Percentiles rank a stretch among this genome's conserved stretches.
phyloP scores from a whole-genome alignment of 2,797 vertebrate species.

The Xenops minutus region DNA sequence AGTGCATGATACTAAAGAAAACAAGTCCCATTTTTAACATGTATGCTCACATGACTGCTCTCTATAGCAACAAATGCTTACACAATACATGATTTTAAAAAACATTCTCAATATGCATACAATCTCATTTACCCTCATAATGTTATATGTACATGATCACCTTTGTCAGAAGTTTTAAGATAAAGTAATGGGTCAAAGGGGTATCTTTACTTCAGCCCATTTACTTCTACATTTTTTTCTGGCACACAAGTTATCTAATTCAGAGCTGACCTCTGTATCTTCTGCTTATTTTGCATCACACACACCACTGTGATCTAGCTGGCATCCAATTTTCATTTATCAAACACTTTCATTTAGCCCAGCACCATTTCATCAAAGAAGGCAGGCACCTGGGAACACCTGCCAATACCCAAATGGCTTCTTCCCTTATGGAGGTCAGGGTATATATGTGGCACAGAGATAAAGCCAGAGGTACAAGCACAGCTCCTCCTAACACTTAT shows the following conservation, averaged over 20 bases:
- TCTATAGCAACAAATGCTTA: background rate
- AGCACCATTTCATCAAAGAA: background rate
- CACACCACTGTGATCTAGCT: background rate
- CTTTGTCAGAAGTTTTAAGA: background rate
- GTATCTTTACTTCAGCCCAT: background rate
- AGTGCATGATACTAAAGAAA: background rate
- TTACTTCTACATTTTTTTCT: background rate
- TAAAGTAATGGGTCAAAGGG: background rate
- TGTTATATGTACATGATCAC: background rate
- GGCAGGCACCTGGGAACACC: background rate
- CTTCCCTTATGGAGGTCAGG: background rate
- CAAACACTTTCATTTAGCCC: background rate
- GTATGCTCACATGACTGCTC: background rate
- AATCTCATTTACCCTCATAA: background rate
- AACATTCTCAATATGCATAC: background rate
- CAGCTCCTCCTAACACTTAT: background rate
- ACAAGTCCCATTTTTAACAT: background rate
- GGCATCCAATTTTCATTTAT: background rate
- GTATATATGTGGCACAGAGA: rapidly evolving
- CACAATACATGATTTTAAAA: background rate
- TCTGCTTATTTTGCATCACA: background rate
- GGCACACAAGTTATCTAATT: background rate
- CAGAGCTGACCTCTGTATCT: background rate
- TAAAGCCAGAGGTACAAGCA: background rate
- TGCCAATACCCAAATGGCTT: too few relatives aligned